Percentiles rank a stretch among this genome's conserved stretches.
These are phyloP conservation scores for Microplitis demolitor DNA, from an alignment of 1,140 invertebrate genomes.

Conservation along the genomic window DNA sequence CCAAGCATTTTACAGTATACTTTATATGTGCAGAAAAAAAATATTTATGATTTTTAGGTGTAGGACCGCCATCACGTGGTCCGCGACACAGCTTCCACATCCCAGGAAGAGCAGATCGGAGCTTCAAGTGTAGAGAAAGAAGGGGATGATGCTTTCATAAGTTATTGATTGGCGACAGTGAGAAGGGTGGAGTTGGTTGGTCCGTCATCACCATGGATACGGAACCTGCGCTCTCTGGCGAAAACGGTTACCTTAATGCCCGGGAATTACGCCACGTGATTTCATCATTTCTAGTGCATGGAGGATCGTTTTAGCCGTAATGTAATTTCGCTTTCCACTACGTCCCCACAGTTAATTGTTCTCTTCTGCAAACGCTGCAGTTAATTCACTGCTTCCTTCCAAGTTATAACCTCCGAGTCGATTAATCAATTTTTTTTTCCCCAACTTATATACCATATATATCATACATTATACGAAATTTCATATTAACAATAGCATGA, in stretches of 20 bases:
- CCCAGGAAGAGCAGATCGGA: conserved; percentile 5
- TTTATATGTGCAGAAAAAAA: background rate
- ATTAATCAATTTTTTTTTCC: conserved; percentile 13
- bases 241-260: conserved; percentile 61
- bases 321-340: conserved; percentile 48
- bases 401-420: background rate
- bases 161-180: conserved; percentile 59
- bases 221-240: conserved; percentile 52
- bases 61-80: background rate
- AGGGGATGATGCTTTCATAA: conserved; percentile 55
- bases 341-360: conserved; percentile 33
- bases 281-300: conserved; percentile 35
- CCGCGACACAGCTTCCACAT: background rate
- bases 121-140: background rate
- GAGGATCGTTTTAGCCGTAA: conserved; percentile 52
- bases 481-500: background rate
- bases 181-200: conserved; percentile 48
- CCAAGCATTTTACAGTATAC: background rate
- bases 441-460: background rate
- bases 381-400: conserved; percentile 39
- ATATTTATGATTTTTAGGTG: background rate
- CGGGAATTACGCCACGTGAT: conserved; percentile 60
- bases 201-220: conserved; percentile 52
- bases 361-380: conserved; percentile 48
- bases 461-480: background rate